Base-by-base conservation (phyloP, 2,797 vertebrate species). In the Coregonus sp. region DNA sequence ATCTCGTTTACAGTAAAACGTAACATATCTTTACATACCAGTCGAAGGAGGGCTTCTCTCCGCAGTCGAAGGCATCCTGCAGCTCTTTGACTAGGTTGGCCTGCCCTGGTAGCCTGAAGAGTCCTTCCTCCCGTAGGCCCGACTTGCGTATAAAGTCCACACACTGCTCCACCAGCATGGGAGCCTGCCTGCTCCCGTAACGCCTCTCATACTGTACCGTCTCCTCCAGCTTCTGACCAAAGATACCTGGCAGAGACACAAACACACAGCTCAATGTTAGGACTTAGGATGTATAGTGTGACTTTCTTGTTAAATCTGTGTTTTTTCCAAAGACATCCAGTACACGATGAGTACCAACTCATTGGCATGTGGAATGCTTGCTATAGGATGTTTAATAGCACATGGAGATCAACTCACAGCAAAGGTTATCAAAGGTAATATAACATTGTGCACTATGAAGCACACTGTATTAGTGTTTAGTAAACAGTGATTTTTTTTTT, bases 41-140 rank as follows among this genome's bases (percentile, higher is more conserved):
- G 92, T 99, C 97, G 81, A 99, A 99, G 3, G 96, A 94, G 2
- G 98, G 98, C 78, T 99, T 99, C 83, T 99, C 98, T 79, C 97
- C 98, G 56, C 97, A 99, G 90, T 99, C 98, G 52, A 99, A 99
- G 0, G 97, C 97, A 51, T 99, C 98, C 89, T 99, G 97, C 56
- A 99, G 92, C 89, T 99, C 97, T 88, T 98, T 99, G 78, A 99
- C 98, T 12, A 99, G 96, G 84, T 99, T 99, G 16, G 98, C 97
- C 87, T 99, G 98, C 29, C 98, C 98, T 0, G 98, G 97, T 65
- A 99, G 91, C 31, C 96, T 93, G 85, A 99, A 99, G 0, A 99
- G 95, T 0, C 98, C 98, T 86, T 99, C 98, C 71, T 99, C 98
- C 77, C 90, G 93, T 66, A 99, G 94, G 35, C 98, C 98, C 89